Conservation (phyloP, 1,140 invertebrate genomes). For the Tetraneura akinire region DNA sequence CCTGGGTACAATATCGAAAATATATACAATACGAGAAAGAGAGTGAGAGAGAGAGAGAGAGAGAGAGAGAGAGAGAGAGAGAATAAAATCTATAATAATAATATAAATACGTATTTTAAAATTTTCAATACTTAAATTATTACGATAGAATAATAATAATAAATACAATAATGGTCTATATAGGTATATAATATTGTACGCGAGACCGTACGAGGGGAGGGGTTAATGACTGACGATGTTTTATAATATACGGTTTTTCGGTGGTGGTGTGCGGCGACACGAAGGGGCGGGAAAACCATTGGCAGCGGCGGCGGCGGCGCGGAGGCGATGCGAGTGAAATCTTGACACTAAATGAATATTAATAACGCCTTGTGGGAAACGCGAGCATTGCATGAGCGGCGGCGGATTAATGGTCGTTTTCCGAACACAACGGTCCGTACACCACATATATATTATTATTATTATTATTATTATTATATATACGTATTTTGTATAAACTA, state of each 20-base stretch:
- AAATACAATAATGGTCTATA: background rate
- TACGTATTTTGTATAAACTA: background rate
- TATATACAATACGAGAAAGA: too few species aligned
- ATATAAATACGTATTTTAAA: too few species aligned
- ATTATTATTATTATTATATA: too few species aligned
- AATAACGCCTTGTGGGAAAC: conserved; percentile 49
- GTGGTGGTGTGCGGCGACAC: background rate
- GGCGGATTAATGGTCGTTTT: conserved; percentile 43
- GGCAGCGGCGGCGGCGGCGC: background rate
- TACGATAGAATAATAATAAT: too few species aligned
- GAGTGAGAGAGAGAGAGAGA: too few species aligned
- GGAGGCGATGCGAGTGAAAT: conserved; percentile 44
- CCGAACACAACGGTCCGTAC: conserved; percentile 36
- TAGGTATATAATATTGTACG: background rate
- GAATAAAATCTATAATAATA: too few species aligned
- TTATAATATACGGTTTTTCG: background rate
- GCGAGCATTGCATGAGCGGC: background rate
- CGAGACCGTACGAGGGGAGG: background rate
- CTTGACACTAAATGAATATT: conserved; percentile 51
- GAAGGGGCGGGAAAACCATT: conserved; percentile 12
- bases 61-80: too few species aligned
- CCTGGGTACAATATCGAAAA: too few species aligned
- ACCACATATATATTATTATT: too few species aligned
- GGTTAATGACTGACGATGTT: conserved; percentile 44
- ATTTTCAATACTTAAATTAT: too few species aligned